phyloP scores from a whole-genome alignment of 1,140 invertebrate species.

The Triops cancriformis region DNA sequence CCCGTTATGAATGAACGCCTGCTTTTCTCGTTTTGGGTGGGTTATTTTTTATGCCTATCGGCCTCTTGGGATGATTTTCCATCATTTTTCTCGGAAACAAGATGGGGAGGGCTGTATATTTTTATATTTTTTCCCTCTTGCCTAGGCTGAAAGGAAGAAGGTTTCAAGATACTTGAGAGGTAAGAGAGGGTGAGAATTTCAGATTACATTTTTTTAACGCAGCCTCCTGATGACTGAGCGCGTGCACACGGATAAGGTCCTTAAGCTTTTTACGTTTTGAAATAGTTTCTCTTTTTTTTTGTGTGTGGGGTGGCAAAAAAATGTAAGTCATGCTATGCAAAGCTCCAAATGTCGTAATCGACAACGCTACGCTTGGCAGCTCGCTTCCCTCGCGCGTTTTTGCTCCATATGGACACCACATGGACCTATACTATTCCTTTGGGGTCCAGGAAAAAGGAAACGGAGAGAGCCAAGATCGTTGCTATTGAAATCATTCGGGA shows the following conservation, averaged over 20 bases:
- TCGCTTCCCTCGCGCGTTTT: background rate
- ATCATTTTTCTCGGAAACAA: background rate
- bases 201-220: background rate
- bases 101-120: background rate
- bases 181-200: constrained; percentile 1
- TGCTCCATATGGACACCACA: constrained; percentile 8
- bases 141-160: background rate
- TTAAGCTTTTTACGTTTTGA: background rate
- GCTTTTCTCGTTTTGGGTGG: background rate
- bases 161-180: background rate
- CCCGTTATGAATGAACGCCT: constrained; percentile 4
- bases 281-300: too few species aligned
- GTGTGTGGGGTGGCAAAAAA: background rate
- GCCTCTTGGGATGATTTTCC: background rate
- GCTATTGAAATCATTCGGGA: constrained; percentile 24
- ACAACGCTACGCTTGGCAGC: background rate
- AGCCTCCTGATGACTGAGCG: background rate
- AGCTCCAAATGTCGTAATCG: background rate
- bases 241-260: constrained; percentile 3
- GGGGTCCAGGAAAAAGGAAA: background rate
- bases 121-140: background rate
- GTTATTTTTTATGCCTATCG: background rate
- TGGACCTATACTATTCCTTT: background rate
- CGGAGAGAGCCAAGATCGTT: constrained; percentile 3
- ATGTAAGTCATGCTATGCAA: background rate